Evolutionary conservation across 2,888 invertebrate species (phyloP).

Genomic region (Linhomoeus sp.): DNA sequence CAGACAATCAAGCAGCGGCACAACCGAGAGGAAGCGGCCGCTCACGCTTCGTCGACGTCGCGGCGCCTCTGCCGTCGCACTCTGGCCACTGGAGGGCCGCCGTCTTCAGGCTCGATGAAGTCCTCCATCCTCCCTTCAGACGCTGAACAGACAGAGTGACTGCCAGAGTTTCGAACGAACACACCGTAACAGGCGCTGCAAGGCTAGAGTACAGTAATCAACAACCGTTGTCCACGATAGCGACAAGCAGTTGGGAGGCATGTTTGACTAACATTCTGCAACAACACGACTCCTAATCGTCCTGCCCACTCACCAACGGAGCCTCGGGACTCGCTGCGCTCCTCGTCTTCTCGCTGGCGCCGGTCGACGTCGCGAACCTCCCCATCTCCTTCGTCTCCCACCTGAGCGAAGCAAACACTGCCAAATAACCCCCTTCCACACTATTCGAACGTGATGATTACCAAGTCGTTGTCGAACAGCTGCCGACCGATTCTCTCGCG

Average conservation of each 20-base stretch:
- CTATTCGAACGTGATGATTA: not conserved
- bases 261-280: too few relatives aligned
- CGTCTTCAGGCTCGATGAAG: conserved; percentile 88
- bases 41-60: not conserved
- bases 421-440: not conserved
- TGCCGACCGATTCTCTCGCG: conserved; percentile 23
- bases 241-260: too few relatives aligned
- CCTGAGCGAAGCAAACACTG: not conserved
- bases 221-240: not conserved
- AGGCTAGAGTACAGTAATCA: not conserved
- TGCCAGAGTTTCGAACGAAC: conserved; percentile 29
- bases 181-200: not conserved
- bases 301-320: conserved; percentile 13
- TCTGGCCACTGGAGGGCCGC: conserved; percentile 10
- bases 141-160: conserved; percentile 7
- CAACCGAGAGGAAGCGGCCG: not conserved
- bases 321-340: conserved; percentile 9
- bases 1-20: not conserved
- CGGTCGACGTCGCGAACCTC: not conserved
- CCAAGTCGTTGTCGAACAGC: conserved; percentile 23
- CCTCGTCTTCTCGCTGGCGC: conserved; percentile 47
- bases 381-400: conserved; percentile 6
- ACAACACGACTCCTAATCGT: too few relatives aligned
- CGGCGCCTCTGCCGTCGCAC: not conserved
- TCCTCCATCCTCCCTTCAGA: conserved; percentile 50